Base-by-base conservation (phyloP, 2,888 invertebrate genomes). In the Hanleya hanleyi region DNA sequence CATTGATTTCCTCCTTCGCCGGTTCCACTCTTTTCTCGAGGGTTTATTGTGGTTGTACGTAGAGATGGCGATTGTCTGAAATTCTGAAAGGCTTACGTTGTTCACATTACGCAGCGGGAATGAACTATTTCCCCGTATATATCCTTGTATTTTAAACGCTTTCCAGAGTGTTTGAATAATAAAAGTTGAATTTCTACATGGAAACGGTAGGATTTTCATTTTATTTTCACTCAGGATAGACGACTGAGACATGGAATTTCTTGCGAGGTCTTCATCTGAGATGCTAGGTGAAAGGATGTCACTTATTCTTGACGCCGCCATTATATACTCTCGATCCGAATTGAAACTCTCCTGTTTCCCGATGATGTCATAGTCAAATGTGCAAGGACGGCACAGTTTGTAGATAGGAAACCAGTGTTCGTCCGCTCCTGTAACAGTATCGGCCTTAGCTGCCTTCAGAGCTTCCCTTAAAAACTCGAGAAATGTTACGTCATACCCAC, bases 321-420 rank as follows among this genome's bases (percentile, higher is more conserved):
- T 70, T 18, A 77, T 57, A 38, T 74, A 78, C n/a, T 68, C 71
- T 5, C 78, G 69, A 62, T 82, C 81, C 7, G 61, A 26, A 29
- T 71, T 61, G 65, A 82, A 82, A 0, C 81, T 80, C 71, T 82
- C 80, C 67, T 80, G 79, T 51, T 77, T 78, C 0, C 74, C 78
- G 7, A 84, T 71, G 22, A 80, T 61, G 2, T 77, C 69, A 0
- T 78, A 80, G 12, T 76, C 65, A 50, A 79, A 81, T n/a, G 37
- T n/a, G 49, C 83, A 83, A 0, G 83, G 84, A 32, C 81, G 79
- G 64, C 84, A 84, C 18, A 79, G 65, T 47, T 68, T 41, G n/a
- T 77, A 62, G 9, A 78, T 79, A 2, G 84, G 83, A n/a, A 74
- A 66, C 80, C 81, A 84, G 68, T 84, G 84, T 37, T 81, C 81